These are phyloP conservation scores for Sigmodon hispidus DNA, from an alignment of 2,113 vertebrate genomes.

Conservation along the genomic window DNA sequence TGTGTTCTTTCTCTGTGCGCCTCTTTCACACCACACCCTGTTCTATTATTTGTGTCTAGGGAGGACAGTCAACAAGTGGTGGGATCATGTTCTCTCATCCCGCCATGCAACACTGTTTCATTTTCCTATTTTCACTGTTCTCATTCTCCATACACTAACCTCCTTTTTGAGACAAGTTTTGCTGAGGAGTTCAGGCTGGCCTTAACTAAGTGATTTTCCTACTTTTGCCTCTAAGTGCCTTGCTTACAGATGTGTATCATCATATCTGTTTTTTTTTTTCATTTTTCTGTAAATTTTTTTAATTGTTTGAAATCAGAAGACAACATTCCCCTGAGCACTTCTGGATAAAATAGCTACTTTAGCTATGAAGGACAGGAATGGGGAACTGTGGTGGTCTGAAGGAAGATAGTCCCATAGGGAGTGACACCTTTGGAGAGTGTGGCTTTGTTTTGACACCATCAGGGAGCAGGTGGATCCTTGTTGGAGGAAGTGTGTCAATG, in stretches of 20 bases:
- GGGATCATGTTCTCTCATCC: not conserved
- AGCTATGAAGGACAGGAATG: not conserved
- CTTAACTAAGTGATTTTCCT: no score
- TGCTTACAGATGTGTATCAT: not conserved
- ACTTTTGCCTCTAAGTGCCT: not conserved
- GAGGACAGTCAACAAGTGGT: not conserved
- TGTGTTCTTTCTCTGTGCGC: not conserved
- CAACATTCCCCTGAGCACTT: not conserved
- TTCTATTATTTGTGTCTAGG: not conserved
- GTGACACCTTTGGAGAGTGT: no score
- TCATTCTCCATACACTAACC: not conserved
- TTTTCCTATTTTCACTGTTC: not conserved
- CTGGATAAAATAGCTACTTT: constrained; percentile 4
- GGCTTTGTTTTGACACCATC: no score
- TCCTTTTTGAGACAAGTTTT: not conserved
- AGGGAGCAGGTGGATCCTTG: no score
- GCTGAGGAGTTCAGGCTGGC: not conserved
- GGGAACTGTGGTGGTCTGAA: not conserved
- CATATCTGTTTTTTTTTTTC: not conserved
- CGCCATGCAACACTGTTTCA: not conserved
- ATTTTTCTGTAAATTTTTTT: not conserved
- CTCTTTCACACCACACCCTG: rapidly evolving
- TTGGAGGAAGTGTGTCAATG: no score
- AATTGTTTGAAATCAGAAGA: constrained; percentile 15
- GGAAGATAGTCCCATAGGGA: no score